Base-by-base conservation (phyloP, 2,888 invertebrate species). In the Heliconius sara region DNA sequence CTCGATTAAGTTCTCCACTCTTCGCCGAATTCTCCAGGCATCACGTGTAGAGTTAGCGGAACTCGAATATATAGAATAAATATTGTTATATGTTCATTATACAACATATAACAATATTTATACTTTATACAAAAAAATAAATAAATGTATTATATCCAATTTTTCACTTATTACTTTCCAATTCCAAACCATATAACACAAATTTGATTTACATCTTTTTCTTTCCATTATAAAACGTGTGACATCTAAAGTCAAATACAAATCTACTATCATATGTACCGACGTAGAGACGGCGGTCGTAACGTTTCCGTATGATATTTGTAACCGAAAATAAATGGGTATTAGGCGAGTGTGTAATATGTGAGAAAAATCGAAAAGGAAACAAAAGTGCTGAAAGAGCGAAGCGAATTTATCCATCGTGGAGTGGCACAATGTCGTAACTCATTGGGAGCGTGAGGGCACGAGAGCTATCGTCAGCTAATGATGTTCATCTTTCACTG, bases 401-500 rank as follows among this genome's bases (percentile, higher is more conserved):
- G 70, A 68, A 81, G 78, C 76, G 65, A 52, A 22, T 52, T 79
- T 80, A 80, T 79, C 80, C 72, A 80, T 83, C 80, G 77, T 75
- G 63, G 30, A 71, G 76, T 80, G 80, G 72, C 79, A 74, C 84
- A 85, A 85, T 86, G 86, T 82, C 76, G 85, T 87, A 85, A 89
- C 87, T 88, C 85, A 88, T 87, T 85, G 84, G 79, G 81, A 80
- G 81, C 82, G 80, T 71, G 79, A 73, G 77, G 68, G 79, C 39
- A 70, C 77, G 77, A 79, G 77, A 78, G 68, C 79, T 77, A 83
- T 85, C 82, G 82, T 81, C 81, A 63, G 80, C 77, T 85, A 88
- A 88, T 88, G 85, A 83, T 82, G 82, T 83, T 84, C 84, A 86
- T 88, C 83, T 77, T 82, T 88, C 85, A 86, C 86, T 75, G 34